Evolutionary conservation across 1,140 invertebrate species (phyloP).

Genomic region (Arion vulgaris): DNA sequence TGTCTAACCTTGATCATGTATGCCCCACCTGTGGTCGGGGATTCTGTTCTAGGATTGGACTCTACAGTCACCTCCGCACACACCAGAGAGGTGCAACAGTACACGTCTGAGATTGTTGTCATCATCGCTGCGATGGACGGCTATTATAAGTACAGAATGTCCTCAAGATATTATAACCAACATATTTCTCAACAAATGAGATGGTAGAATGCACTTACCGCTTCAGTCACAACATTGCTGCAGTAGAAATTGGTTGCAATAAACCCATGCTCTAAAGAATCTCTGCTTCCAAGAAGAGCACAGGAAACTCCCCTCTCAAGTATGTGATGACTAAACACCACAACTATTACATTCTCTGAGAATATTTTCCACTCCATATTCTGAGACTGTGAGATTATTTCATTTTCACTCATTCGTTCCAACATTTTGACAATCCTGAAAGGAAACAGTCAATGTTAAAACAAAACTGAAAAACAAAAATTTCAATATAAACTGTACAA

Average conservation of each 20-base stretch:
- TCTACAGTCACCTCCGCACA: too few relatives aligned
- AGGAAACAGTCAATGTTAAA: not conserved
- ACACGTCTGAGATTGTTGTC: too few relatives aligned
- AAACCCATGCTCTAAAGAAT: slow-evolving; percentile 13
- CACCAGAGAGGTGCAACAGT: too few relatives aligned
- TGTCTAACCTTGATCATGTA: too few relatives aligned
- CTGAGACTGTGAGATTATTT: not conserved
- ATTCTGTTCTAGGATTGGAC: too few relatives aligned
- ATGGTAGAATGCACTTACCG: not conserved
- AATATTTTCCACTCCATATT: slow-evolving; percentile 3
- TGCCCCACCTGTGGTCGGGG: too few relatives aligned
- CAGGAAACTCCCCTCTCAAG: not conserved
- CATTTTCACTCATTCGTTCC: slow-evolving; percentile 21
- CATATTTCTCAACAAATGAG: too few relatives aligned
- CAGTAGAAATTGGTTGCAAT: not conserved
- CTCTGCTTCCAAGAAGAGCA: not conserved
- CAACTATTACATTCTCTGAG: slow-evolving; percentile 1
- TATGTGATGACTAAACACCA: not conserved
- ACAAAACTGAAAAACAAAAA: too few relatives aligned
- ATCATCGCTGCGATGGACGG: too few relatives aligned
- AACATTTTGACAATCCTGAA: slow-evolving; percentile 31
- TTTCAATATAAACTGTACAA: too few relatives aligned
- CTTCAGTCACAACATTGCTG: not conserved
- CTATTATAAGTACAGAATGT: too few relatives aligned
- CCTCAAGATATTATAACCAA: too few relatives aligned